These are phyloP conservation scores for Xanthorhoe designata DNA, from an alignment of 2,888 invertebrate species.

Conservation along the genomic window DNA sequence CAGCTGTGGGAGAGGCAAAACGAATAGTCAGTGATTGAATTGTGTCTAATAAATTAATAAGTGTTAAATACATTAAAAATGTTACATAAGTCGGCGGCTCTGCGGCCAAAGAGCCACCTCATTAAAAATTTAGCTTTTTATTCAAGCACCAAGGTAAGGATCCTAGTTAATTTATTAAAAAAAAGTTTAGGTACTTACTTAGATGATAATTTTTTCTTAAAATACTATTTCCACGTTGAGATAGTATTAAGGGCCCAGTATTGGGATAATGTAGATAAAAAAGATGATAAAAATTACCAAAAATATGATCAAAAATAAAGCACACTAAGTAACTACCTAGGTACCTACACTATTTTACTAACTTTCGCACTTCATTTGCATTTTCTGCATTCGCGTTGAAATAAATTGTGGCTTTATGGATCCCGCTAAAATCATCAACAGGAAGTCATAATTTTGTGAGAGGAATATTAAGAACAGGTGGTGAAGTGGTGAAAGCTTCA, in stretches of 20 bases:
- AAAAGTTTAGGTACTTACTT: no score
- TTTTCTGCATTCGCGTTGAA: no score
- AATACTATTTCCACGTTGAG: no score
- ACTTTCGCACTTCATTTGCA: no score
- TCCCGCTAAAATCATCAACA: no score
- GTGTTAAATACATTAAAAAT: constrained; percentile 53
- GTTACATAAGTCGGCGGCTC: constrained; percentile 69
- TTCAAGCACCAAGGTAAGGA: constrained; percentile 69
- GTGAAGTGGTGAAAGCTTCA: neutral
- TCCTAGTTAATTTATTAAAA: neutral
- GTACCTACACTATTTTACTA: neutral
- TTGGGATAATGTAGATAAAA: neutral
- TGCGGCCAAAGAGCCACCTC: constrained; percentile 62
- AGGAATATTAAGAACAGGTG: neutral
- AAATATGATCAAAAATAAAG: no score
- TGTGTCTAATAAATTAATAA: constrained; percentile 47
- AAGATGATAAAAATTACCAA: neutral
- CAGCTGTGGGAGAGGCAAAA: constrained; percentile 30
- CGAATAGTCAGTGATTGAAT: constrained; percentile 50
- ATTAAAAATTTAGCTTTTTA: constrained; percentile 65
- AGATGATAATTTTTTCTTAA: no score
- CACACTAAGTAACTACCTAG: no score
- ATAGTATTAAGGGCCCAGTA: neutral
- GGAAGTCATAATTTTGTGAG: neutral
- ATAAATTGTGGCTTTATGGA: no score